Percentiles rank a stretch among this genome's conserved stretches.
Conservation (phyloP, 2,113 vertebrate species). For the Melanotaenia duboulayi region DNA sequence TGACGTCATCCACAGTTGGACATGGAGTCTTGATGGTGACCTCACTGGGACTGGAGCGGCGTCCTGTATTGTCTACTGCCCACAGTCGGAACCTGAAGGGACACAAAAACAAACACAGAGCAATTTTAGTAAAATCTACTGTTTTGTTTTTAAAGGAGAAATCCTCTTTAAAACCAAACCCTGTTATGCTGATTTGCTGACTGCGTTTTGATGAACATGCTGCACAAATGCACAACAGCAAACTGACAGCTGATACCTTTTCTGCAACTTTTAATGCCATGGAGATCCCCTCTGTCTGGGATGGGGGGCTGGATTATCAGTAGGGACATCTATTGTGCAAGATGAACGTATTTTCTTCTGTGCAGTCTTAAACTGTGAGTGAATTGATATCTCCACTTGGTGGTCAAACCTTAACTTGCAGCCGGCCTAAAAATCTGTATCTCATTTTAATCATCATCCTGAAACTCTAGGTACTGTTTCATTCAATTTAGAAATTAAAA, state of each 20-base stretch:
- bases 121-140: not conserved
- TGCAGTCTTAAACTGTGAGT: conserved; percentile 8
- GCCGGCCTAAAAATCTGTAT: not conserved
- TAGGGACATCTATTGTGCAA: not conserved
- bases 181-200: not conserved
- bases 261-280: conserved; percentile 9
- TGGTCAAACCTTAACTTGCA: conserved; percentile 53
- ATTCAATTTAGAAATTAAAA: too few relatives aligned
- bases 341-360: conserved; percentile 9
- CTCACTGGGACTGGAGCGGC: conserved; percentile 92
- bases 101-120: not conserved
- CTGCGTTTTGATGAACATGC: not conserved
- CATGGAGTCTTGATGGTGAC: conserved; percentile 96
- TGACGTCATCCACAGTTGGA: conserved; percentile 96
- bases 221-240: not conserved
- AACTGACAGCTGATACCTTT: conserved; percentile 6
- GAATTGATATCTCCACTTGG: conserved; percentile 72
- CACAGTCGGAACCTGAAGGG: conserved; percentile 92
- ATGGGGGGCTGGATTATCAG: conserved; percentile 25
- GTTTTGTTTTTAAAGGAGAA: not conserved
- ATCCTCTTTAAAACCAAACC: not conserved
- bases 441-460: not conserved
- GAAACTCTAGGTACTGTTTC: too few relatives aligned
- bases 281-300: not conserved
- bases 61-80: conserved; percentile 97